Evolutionary conservation across 1,140 invertebrate genomes (phyloP).

Genomic region (Euschistus heros): DNA sequence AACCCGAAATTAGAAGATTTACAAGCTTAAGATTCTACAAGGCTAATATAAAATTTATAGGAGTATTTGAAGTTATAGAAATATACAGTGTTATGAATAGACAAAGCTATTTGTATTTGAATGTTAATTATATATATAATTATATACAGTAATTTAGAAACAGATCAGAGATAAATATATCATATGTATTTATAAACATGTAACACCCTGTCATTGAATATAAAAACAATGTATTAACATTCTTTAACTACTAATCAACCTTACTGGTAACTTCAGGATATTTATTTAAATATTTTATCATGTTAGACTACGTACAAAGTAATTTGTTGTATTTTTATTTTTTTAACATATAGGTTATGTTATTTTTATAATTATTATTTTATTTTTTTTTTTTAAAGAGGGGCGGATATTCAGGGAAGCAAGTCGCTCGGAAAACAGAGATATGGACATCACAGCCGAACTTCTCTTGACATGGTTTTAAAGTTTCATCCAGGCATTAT

Average conservation of each 20-base stretch:
- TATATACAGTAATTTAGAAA: background rate
- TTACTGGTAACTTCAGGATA: background rate
- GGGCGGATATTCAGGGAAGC: background rate
- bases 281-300: background rate
- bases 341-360: background rate
- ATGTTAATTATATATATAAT: background rate
- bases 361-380: background rate
- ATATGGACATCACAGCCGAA: conserved; percentile 16
- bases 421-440: background rate
- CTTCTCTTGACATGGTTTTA: background rate
- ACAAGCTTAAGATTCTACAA: too few relatives aligned
- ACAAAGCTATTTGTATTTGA: background rate
- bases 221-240: background rate
- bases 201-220: background rate
- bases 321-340: background rate
- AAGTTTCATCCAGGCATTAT: background rate
- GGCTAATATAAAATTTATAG: background rate
- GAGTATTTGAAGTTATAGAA: conserved; percentile 4
- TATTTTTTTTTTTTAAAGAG: background rate
- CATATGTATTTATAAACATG: background rate
- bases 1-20: too few relatives aligned
- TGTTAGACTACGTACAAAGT: background rate
- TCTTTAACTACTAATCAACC: background rate
- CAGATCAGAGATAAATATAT: background rate
- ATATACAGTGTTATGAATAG: background rate